Percentiles rank a stretch among this genome's conserved stretches.
phyloP scores from a whole-genome alignment of 2,113 vertebrate species.

The Felis chaus region DNA sequence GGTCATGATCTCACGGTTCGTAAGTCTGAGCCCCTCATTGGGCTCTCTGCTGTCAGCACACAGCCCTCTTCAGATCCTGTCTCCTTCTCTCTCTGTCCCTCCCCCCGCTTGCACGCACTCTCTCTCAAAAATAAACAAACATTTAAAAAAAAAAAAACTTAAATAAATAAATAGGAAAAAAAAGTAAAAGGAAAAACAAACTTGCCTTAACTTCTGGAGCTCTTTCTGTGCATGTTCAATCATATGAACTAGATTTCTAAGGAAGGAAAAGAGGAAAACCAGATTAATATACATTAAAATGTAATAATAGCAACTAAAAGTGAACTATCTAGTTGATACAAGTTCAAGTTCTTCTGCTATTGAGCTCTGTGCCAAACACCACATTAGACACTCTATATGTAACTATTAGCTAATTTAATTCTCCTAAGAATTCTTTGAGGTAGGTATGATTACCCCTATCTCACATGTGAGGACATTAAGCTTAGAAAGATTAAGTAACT shows the following conservation, averaged over 20 bases:
- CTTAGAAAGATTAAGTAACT: not conserved
- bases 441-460: not conserved
- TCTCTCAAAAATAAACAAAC: too few relatives aligned
- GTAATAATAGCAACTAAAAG: not conserved
- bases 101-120: rapidly evolving
- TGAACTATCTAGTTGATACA: not conserved
- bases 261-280: conserved; percentile 53
- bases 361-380: not conserved
- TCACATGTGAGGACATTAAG: not conserved
- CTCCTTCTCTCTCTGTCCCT: too few relatives aligned
- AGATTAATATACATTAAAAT: conserved; percentile 18
- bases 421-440: not conserved
- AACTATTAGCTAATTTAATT: not conserved
- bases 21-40: too few relatives aligned
- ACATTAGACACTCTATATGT: not conserved
- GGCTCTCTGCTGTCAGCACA: too few relatives aligned
- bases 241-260: conserved; percentile 96
- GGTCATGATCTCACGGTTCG: too few relatives aligned
- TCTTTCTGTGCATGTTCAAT: conserved; percentile 98
- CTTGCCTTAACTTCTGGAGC: conserved; percentile 95
- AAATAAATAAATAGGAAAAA: not conserved
- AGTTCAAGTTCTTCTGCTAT: not conserved
- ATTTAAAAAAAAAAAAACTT: too few relatives aligned
- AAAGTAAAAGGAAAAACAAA: not conserved
- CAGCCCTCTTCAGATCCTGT: too few relatives aligned